Conservation (phyloP, 2,888 invertebrate genomes). For the Neoitamus cyanurus region DNA sequence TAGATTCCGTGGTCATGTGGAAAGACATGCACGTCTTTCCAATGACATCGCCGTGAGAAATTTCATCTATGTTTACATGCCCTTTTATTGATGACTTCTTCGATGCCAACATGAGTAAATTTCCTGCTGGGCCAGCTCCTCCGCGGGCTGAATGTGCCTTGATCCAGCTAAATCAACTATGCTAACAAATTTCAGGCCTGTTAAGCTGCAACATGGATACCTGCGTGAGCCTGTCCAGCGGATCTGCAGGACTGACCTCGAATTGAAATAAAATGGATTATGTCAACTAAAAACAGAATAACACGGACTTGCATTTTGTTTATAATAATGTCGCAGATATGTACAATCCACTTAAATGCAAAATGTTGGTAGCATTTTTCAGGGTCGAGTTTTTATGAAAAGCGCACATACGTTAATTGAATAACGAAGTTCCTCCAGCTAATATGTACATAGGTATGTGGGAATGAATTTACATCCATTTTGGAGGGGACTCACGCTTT, state of each 20-base stretch:
- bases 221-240: constrained; percentile 66
- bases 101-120: no score
- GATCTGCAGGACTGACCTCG: constrained; percentile 62
- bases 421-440: not conserved
- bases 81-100: no score
- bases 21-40: no score
- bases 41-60: no score
- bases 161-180: not conserved
- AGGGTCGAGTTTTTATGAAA: not conserved
- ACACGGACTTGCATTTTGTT: no score
- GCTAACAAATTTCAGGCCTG: constrained; percentile 57
- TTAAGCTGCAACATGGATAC: constrained; percentile 64
- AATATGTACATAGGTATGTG: no score
- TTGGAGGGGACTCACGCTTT: not conserved
- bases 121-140: no score
- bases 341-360: not conserved
- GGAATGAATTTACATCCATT: constrained; percentile 23
- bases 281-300: no score
- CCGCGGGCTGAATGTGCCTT: not conserved
- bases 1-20: no score
- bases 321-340: no score
- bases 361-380: not conserved
- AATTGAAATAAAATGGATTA: no score
- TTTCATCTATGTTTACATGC: no score
- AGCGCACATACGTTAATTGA: constrained; percentile 7